These are phyloP conservation scores for Dinoponera quadriceps DNA, from an alignment of 1,140 invertebrate species.

Conservation along the genomic window DNA sequence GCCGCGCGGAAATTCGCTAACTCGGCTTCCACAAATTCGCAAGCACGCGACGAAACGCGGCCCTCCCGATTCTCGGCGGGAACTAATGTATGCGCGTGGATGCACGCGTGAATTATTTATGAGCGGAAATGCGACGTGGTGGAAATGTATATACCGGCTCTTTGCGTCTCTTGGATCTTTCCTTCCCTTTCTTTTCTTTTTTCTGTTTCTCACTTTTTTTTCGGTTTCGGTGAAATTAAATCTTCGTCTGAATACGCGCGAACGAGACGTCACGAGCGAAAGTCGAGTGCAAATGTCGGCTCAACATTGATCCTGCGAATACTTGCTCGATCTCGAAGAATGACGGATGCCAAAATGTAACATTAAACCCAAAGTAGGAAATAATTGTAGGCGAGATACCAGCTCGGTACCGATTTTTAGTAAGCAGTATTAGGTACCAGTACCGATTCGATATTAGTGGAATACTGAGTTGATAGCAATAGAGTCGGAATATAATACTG, in stretches of 20 bases:
- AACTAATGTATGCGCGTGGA: constrained; percentile 18
- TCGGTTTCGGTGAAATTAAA: neutral
- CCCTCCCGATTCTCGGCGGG: neutral
- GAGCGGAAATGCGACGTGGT: constrained; percentile 36
- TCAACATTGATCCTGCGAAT: too few relatives aligned
- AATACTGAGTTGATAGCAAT: too few relatives aligned
- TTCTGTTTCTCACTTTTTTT: too few relatives aligned
- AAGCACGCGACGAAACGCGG: neutral
- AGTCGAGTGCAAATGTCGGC: too few relatives aligned
- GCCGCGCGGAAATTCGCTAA: neutral
- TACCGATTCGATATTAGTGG: too few relatives aligned
- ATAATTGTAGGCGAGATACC: too few relatives aligned
- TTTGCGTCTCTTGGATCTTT: neutral
- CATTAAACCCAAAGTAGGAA: too few relatives aligned
- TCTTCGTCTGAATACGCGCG: neutral
- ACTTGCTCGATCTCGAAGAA: too few relatives aligned
- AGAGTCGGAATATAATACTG: too few relatives aligned
- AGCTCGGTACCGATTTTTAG: too few relatives aligned
- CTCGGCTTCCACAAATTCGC: neutral
- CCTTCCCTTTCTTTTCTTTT: neutral
- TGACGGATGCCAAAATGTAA: too few relatives aligned
- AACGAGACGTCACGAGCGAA: neutral
- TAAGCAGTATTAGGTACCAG: too few relatives aligned
- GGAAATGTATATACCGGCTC: constrained; percentile 11
- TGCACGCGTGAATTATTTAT: constrained; percentile 42